phyloP scores from a whole-genome alignment of 2,888 invertebrate genomes.

The Papilio gigon region DNA sequence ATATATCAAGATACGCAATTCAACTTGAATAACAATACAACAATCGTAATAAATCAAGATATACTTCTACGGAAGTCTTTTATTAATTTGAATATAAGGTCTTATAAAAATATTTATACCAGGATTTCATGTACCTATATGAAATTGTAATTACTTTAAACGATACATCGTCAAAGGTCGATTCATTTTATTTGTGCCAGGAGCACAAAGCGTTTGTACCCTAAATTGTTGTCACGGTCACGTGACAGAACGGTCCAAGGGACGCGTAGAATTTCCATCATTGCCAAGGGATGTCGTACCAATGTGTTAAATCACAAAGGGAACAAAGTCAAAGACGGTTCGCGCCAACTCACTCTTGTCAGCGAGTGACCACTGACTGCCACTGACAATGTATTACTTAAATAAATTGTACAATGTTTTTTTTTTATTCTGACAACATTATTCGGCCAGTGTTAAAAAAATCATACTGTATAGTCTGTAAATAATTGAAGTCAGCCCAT shows the following conservation, averaged over 20 bases:
- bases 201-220: conserved; percentile 13
- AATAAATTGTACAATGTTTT: neutral
- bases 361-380: neutral
- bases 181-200: conserved; percentile 1
- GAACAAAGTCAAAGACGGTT: conserved; percentile 37
- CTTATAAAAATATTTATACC: too few relatives aligned
- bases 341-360: conserved; percentile 15
- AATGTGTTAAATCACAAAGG: conserved; percentile 37
- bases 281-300: conserved; percentile 24
- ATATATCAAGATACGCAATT: too few relatives aligned
- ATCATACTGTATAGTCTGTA: neutral
- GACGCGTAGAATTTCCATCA: conserved; percentile 35
- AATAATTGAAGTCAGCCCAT: neutral
- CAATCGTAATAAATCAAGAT: too few relatives aligned
- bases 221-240: conserved; percentile 18
- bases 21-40: too few relatives aligned
- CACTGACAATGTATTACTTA: conserved; percentile 5
- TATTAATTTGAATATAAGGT: too few relatives aligned
- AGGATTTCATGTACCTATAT: too few relatives aligned
- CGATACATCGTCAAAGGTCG: neutral
- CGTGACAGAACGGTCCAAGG: conserved; percentile 18
- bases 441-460: neutral
- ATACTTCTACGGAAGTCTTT: too few relatives aligned
- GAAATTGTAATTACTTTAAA: neutral
- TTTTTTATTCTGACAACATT: neutral